These are phyloP conservation scores for Halictus rubicundus DNA, from an alignment of 1,140 invertebrate species.

Conservation along the genomic window DNA sequence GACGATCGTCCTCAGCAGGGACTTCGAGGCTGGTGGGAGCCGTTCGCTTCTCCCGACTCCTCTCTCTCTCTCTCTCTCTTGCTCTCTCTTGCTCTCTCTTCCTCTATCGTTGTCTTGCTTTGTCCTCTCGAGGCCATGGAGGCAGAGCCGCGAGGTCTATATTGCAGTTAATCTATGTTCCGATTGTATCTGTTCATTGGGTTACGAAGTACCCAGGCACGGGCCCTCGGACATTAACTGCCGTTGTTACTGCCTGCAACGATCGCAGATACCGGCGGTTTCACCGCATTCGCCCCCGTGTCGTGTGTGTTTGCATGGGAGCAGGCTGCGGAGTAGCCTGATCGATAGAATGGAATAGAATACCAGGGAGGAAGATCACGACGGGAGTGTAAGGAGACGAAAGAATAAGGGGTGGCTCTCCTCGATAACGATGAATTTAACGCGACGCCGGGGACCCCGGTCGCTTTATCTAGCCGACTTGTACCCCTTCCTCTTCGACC, in stretches of 20 bases:
- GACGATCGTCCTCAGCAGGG: slow-evolving; percentile 34
- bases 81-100: too few species aligned
- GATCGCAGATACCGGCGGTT: slow-evolving; percentile 77
- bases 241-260: slow-evolving; percentile 78
- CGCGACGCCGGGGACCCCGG: slow-evolving; percentile 13
- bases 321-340: slow-evolving; percentile 62
- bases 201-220: slow-evolving; percentile 75
- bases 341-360: slow-evolving; percentile 75
- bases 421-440: slow-evolving; percentile 52
- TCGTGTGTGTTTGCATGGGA: slow-evolving; percentile 73
- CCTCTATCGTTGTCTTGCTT: background rate
- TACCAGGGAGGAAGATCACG: slow-evolving; percentile 67
- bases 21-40: slow-evolving; percentile 25
- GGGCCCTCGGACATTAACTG: slow-evolving; percentile 78
- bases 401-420: slow-evolving; percentile 40
- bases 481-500: background rate
- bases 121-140: slow-evolving; percentile 44
- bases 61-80: slow-evolving; percentile 19
- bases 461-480: background rate
- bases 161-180: slow-evolving; percentile 79
- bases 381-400: slow-evolving; percentile 46
- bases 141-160: slow-evolving; percentile 74
- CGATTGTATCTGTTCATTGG: slow-evolving; percentile 79
- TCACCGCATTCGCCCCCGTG: slow-evolving; percentile 69
- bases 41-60: slow-evolving; percentile 9